Evolutionary conservation across 2,888 invertebrate genomes (phyloP).

Genomic region (Zelleria hepariella): DNA sequence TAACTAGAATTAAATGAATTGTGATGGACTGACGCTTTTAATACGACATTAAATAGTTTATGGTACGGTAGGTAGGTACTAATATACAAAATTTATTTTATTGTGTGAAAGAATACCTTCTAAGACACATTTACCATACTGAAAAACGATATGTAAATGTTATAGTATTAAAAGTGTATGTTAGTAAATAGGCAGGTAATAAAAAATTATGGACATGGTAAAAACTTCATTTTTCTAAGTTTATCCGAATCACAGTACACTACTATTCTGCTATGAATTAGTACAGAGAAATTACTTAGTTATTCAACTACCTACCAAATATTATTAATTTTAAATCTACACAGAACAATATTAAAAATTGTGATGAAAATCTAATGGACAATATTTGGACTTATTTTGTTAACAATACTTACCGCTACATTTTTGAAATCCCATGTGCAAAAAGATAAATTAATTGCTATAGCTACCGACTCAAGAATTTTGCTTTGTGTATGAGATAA

Average conservation of each 20-base stretch:
- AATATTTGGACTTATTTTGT: neutral
- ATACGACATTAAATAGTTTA: neutral
- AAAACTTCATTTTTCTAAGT: neutral
- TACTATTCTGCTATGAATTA: no score
- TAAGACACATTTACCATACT: constrained; percentile 11
- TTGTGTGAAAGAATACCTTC: neutral
- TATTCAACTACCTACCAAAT: neutral
- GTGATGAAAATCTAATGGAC: constrained; percentile 1
- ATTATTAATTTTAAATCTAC: neutral
- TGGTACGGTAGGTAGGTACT: neutral
- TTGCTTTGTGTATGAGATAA: no score
- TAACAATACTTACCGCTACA: neutral
- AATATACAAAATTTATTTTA: neutral
- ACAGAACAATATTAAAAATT: neutral
- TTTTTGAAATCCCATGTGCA: neutral
- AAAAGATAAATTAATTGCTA: no score
- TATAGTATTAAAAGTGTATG: no score
- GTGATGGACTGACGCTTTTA: constrained; percentile 45
- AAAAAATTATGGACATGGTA: neutral
- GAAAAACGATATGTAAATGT: neutral
- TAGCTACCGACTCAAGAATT: no score
- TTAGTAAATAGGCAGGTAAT: no score
- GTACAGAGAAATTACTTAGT: no score
- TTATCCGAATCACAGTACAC: neutral
- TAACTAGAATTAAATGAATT: constrained; percentile 16